Base-by-base conservation (phyloP, 2,113 vertebrate genomes). In the Campylomormyrus numenius region DNA sequence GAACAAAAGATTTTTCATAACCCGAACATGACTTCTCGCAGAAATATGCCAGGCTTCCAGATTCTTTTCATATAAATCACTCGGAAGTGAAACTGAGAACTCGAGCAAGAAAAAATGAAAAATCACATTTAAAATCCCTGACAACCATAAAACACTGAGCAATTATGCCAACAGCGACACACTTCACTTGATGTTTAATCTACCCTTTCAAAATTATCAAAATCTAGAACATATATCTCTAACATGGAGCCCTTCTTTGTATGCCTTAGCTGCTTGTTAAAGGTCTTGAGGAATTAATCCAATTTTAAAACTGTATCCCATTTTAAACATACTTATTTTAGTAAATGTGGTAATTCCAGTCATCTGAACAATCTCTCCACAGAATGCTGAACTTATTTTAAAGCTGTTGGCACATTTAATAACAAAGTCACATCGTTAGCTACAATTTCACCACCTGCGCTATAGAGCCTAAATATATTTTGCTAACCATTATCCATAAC, bases 201-300 rank as follows among this genome's bases (percentile, higher is more conserved):
- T 80, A 80, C 35, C 31, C 35, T 42, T 80, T 80, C 35, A 80
- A 80, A 80, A 42, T 80, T 15, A 80, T 80, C 35, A 80, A 39
- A 80, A 80, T 80, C 74, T 80, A 42, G 74, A 80, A 39, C 74
- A 80, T 80, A 80, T 80, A 80, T 42, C 74, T 80, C 74, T 80
- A 42, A 80, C 74, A 35, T 17, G 35, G 31, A 80, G 35, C 74
- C 74, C 74, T 80, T 80, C 74, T 42, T 70, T 31, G 62, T 70
- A 70, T 42, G 17, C 15, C 39, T 17, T 17, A 19, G 15, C 31
- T 42, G 13, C 17, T 80, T 80, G 74, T 80, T 80, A 80, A 80
- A 80, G 74, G 74, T 35, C n/a, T 80, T 80, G 31, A 80, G 35
- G 31, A 80, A 80, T 31, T 80, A 80, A 42, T 80, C 35, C 74